These are phyloP conservation scores for Hypocryptadius cinnamomeus DNA, from an alignment of 2,113 vertebrate genomes.

Conservation along the genomic window DNA sequence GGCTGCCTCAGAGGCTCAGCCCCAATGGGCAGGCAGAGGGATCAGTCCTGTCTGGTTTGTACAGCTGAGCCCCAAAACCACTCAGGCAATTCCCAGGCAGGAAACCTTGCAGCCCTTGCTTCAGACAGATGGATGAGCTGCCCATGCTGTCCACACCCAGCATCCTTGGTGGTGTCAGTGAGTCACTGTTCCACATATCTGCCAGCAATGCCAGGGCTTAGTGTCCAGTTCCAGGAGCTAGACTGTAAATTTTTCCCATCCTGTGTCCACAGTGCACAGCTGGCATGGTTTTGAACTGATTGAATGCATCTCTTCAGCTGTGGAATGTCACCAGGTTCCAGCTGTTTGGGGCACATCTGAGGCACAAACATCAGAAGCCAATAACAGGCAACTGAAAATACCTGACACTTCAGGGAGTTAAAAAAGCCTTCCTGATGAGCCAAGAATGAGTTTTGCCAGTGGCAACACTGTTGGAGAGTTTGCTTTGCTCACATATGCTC, in stretches of 20 bases:
- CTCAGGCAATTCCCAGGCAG: background rate
- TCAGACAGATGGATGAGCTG: background rate
- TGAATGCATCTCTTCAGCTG: background rate
- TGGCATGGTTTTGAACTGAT: background rate
- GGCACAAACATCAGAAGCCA: background rate
- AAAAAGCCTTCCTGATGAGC: background rate
- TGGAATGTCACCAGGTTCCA: background rate
- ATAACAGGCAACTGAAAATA: background rate
- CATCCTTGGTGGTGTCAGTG: background rate
- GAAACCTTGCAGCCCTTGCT: background rate
- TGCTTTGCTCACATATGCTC: background rate
- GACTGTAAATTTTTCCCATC: background rate
- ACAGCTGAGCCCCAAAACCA: background rate
- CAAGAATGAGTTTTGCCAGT: background rate
- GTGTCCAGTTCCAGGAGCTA: background rate
- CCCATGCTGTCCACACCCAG: background rate
- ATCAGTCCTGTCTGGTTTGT: accelerated
- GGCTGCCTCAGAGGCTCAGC: background rate
- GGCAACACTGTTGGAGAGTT: background rate
- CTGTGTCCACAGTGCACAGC: background rate
- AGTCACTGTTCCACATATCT: background rate
- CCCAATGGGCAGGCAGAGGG: accelerated
- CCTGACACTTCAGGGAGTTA: background rate
- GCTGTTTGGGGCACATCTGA: background rate
- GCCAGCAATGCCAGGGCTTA: background rate